Evolutionary conservation across 2,113 vertebrate species (phyloP).

Genomic region (Xiphophorus hellerii): DNA sequence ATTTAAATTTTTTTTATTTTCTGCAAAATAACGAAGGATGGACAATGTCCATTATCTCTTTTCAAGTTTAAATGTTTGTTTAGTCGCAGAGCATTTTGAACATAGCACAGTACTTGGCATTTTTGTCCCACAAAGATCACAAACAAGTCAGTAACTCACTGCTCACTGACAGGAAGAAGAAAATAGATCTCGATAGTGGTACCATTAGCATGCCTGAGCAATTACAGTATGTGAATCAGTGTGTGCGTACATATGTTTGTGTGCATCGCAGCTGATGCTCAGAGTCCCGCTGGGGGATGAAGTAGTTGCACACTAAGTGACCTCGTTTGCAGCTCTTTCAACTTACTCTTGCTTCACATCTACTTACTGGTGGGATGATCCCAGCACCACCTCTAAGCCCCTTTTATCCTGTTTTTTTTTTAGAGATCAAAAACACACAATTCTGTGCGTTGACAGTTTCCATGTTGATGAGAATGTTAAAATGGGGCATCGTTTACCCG

Average conservation of each 20-base stretch:
- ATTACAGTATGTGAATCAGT: constrained; percentile 28
- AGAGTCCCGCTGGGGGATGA: constrained; percentile 15
- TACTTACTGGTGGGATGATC: constrained; percentile 36
- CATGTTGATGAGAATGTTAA: constrained; percentile 21
- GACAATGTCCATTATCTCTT: neutral
- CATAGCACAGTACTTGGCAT: neutral
- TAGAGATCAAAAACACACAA: constrained; percentile 22
- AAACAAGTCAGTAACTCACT: constrained; percentile 44
- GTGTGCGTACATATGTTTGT: constrained; percentile 6
- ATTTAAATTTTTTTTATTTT: neutral
- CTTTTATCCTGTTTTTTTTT: neutral
- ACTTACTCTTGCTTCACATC: constrained; percentile 39
- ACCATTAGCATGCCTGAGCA: constrained; percentile 57
- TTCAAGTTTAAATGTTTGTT: neutral
- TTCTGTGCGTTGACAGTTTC: neutral
- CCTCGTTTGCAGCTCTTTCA: constrained; percentile 50
- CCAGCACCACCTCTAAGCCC: neutral
- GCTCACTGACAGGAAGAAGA: constrained; percentile 47
- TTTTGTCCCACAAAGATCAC: constrained; percentile 13
- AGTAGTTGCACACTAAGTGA: constrained; percentile 54
- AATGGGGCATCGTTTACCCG: constrained; percentile 9
- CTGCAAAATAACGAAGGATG: neutral
- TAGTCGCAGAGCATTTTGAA: neutral
- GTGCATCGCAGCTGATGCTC: constrained; percentile 25
- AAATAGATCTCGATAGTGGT: constrained; percentile 24